Evolutionary conservation across 2,797 vertebrate genomes (phyloP).

Genomic region (Gambelia wislizenii): DNA sequence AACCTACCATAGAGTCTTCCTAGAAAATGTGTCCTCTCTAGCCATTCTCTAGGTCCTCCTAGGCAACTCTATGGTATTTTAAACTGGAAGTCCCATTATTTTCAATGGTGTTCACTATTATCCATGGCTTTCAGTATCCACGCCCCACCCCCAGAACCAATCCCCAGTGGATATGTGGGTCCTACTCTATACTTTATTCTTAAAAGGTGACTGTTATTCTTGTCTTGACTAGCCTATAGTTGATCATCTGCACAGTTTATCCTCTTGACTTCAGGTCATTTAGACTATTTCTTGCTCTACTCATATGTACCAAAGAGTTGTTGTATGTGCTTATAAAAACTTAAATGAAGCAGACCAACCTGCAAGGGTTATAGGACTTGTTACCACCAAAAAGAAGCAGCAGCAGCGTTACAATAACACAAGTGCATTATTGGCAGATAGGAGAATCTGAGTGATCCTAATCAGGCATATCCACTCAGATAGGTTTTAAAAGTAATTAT

Average conservation of each 20-base stretch:
- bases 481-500: neutral
- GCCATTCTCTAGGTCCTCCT: too few species aligned
- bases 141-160: too few species aligned
- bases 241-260: neutral
- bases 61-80: too few species aligned
- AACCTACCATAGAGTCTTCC: too few species aligned
- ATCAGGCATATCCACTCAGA: neutral
- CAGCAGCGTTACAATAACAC: neutral
- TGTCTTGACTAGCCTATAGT: neutral
- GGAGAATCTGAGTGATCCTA: neutral
- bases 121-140: too few species aligned
- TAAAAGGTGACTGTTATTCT: too few species aligned
- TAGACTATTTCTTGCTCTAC: neutral
- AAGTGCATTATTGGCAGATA: neutral
- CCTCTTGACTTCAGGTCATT: neutral
- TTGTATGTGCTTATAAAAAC: neutral
- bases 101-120: too few species aligned
- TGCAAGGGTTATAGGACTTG: neutral
- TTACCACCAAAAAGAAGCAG: neutral
- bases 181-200: too few species aligned
- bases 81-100: too few species aligned
- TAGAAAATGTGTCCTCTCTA: too few species aligned
- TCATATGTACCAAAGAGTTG: neutral
- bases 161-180: too few species aligned
- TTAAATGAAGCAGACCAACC: neutral